Conservation (phyloP, 2,797 vertebrate genomes). For the Ibycter americanus region DNA sequence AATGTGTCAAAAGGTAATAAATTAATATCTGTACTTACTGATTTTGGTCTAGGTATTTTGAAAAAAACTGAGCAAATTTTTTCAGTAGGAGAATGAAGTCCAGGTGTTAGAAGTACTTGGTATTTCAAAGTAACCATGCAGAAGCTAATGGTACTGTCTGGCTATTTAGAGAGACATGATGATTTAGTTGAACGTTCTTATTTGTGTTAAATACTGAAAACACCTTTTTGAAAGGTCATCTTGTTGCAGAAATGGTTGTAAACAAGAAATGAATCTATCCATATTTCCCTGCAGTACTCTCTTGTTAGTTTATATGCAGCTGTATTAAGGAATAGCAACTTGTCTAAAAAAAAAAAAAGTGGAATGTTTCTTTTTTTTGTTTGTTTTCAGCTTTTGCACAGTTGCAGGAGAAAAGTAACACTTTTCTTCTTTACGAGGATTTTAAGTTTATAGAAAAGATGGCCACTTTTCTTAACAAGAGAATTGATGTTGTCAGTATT, state of each 20-base stretch:
- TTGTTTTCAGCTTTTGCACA: not conserved
- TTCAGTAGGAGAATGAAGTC: not conserved
- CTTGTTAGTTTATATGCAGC: not conserved
- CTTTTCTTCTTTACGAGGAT: not conserved
- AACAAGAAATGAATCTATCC: not conserved
- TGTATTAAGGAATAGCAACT: not conserved
- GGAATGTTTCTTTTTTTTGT: not conserved
- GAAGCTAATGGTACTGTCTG: not conserved
- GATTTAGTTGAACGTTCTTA: not conserved
- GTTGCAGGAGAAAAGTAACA: not conserved
- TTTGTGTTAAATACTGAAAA: not conserved
- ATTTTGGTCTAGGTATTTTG: not conserved
- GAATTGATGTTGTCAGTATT: not conserved
- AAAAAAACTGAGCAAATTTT: not conserved
- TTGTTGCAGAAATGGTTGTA: not conserved
- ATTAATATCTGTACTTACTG: not conserved
- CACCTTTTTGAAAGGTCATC: not conserved
- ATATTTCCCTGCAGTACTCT: not conserved
- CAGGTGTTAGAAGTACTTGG: not conserved
- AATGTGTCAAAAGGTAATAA: not conserved
- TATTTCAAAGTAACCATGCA: not conserved
- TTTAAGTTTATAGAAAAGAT: not conserved
- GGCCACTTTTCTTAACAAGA: not conserved
- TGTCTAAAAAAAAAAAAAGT: not conserved
- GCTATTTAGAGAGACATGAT: not conserved